Base-by-base conservation (phyloP, 2,113 vertebrate genomes). In the Tachysurus vachellii region DNA sequence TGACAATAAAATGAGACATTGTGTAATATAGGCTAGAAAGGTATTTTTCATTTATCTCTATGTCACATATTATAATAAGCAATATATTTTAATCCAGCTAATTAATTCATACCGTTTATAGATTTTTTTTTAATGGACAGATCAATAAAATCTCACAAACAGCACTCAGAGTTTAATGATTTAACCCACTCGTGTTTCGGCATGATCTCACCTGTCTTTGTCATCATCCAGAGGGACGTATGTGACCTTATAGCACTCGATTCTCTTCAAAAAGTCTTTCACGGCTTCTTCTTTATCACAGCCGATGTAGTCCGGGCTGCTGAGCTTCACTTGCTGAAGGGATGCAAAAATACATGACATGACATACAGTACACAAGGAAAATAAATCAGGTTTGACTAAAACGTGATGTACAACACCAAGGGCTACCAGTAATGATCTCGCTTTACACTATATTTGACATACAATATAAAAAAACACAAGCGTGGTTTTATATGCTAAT, bases 311-410 rank as follows among this genome's bases (percentile, higher is more conserved):
- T 98, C 97, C 0, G 97, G 97, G 83, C 97, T 97, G 91, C 95
- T 96, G 57, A 98, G 95, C 93, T 98, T 98, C 88, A 98, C 97
- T 95, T 98, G 96, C 97, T 98, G 42, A 13, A 57, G 17, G 76
- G 23, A 86, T 50, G 75, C 5, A 64, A 23, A 70, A 26, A 54
- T 6, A 87, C 16, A 86, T 3, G 50, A 71, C 47, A 12, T 73
- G 19, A 53, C 11, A 62, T 19, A 82, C 10, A 36, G 36, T 36
- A 71, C 10, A 71, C 36, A 21, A 47, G 7, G 44, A 14, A 82
- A 19, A 66, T 16, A 89, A 17, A 73, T 61, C 26, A 2, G 4
- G 4, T 28, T 50, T 54, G 1, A 73, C 36, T 36, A 70, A 36
- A 36, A 36, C 4, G 23, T 64, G 62, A 64, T 0, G 4, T 66